These are phyloP conservation scores for Tragelaphus strepsiceros DNA, from an alignment of 2,113 vertebrate genomes.

Conservation along the genomic window DNA sequence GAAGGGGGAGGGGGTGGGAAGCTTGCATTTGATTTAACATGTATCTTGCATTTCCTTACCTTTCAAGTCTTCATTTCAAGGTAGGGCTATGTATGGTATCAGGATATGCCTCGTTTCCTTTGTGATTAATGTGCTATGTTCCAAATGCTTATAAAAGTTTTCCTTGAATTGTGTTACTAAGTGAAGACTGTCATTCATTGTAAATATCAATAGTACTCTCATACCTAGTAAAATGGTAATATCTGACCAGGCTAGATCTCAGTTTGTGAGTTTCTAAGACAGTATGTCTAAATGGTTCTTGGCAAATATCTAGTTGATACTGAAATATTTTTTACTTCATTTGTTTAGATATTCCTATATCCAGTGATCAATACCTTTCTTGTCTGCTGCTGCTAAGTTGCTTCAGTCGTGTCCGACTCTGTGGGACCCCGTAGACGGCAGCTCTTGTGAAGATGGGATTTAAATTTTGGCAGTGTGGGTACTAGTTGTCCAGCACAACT, in stretches of 20 bases:
- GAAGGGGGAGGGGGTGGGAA: background rate
- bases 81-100: background rate
- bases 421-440: too few species aligned
- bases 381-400: too few species aligned
- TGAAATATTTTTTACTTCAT: background rate
- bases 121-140: background rate
- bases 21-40: background rate
- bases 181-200: background rate
- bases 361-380: background rate
- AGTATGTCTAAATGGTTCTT: background rate
- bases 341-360: background rate
- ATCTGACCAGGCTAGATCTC: background rate
- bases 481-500: background rate
- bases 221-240: background rate
- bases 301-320: background rate
- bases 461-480: slow-evolving; percentile 12
- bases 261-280: background rate
- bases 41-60: background rate
- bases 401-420: too few species aligned
- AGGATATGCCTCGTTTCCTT: background rate
- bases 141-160: background rate
- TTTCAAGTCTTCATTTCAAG: slow-evolving; percentile 15
- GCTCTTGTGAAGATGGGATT: background rate
- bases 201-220: background rate
- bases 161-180: background rate